These are phyloP conservation scores for Zapus hudsonius DNA, from an alignment of 2,113 vertebrate genomes.

Conservation along the genomic window DNA sequence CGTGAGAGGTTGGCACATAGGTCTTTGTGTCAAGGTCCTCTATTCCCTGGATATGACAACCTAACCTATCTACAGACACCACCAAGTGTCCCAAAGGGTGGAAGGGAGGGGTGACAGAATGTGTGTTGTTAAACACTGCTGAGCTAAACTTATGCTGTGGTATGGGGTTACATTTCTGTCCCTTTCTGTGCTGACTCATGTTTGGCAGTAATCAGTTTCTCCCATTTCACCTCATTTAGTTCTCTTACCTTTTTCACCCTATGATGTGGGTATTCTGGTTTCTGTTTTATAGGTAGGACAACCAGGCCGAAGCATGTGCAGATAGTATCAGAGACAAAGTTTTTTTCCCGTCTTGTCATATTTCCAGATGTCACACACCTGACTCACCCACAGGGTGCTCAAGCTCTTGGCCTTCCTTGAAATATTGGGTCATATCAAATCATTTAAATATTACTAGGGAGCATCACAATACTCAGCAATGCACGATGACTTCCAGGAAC, in stretches of 20 bases:
- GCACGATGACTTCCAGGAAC: no score
- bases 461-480: neutral
- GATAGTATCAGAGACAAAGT: fast-evolving
- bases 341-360: fast-evolving
- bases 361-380: fast-evolving
- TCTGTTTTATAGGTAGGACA: neutral
- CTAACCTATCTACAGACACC: no score
- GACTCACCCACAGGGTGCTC: fast-evolving
- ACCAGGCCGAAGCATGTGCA: fast-evolving
- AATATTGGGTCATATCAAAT: neutral
- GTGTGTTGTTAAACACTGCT: neutral
- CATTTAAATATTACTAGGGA: neutral
- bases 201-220: neutral
- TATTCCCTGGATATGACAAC: no score
- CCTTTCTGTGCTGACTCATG: neutral
- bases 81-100: no score
- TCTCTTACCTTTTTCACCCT: neutral
- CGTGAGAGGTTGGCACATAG: no score
- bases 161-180: no score
- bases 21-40: no score
- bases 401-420: neutral
- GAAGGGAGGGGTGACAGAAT: no score
- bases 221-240: neutral
- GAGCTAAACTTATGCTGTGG: no score
- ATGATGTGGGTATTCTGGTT: neutral